Conservation (phyloP, 2,797 vertebrate species). For the Vultur gryphus region DNA sequence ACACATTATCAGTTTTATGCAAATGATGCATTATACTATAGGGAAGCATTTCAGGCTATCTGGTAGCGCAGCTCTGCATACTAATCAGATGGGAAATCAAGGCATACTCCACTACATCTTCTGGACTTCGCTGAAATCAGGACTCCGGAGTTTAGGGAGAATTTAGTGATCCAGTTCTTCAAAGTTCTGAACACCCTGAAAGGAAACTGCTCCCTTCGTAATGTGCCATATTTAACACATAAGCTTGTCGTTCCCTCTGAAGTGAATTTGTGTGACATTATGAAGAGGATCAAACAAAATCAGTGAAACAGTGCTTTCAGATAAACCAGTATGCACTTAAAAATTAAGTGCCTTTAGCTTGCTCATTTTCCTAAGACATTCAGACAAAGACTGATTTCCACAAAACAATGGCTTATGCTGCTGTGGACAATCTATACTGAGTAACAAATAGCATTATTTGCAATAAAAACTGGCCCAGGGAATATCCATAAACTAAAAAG, state of each 20-base stretch:
- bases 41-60: background rate
- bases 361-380: background rate
- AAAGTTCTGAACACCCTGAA: background rate
- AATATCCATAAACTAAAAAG: background rate
- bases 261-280: background rate
- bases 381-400: background rate
- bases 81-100: background rate
- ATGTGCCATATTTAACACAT: background rate
- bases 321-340: background rate
- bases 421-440: background rate
- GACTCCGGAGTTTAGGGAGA: background rate
- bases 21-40: conserved; percentile 3
- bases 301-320: background rate
- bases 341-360: background rate
- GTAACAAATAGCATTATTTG: background rate
- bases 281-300: background rate
- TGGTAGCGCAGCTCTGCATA: background rate
- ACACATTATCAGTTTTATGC: conserved; percentile 54
- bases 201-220: conserved; percentile 14
- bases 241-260: background rate
- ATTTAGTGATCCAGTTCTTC: conserved; percentile 12
- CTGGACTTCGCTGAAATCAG: background rate
- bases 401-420: background rate
- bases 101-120: background rate
- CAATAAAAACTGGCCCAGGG: background rate